These are phyloP conservation scores for Crotalus horridus DNA, from an alignment of 2,113 vertebrate genomes.

Conservation along the genomic window DNA sequence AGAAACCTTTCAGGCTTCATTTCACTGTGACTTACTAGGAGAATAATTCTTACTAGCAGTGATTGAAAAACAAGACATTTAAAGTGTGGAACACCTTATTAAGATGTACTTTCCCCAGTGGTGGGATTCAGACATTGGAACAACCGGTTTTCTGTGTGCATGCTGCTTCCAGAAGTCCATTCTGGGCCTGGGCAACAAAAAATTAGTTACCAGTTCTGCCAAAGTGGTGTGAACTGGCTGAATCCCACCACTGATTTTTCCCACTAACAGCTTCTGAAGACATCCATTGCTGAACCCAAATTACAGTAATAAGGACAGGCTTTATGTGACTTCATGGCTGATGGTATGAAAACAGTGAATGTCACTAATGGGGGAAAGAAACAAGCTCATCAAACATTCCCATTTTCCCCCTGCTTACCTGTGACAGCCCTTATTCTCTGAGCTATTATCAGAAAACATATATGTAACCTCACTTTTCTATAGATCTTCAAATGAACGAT, in stretches of 20 bases:
- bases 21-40: not conserved
- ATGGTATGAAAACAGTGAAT: not conserved
- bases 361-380: not conserved
- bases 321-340: not conserved
- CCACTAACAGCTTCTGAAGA: not conserved
- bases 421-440: not conserved
- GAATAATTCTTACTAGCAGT: not conserved
- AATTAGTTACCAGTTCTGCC: no score
- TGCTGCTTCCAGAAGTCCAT: no score
- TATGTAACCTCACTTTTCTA: not conserved
- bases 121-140: no score
- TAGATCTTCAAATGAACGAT: not conserved
- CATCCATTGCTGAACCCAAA: not conserved
- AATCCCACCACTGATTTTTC: no score
- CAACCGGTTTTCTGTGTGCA: no score
- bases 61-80: fast-evolving
- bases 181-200: no score
- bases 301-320: not conserved
- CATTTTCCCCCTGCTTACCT: not conserved
- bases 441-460: not conserved
- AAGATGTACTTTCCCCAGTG: not conserved
- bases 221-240: no score
- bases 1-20: not conserved
- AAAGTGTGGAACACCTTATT: not conserved
- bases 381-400: not conserved